A percentile compares a stretch with the other conserved stretches of the same genome.
These are phyloP conservation scores for Tetragonisca angustula DNA, from an alignment of 2,888 invertebrate genomes.

Conservation along the genomic window DNA sequence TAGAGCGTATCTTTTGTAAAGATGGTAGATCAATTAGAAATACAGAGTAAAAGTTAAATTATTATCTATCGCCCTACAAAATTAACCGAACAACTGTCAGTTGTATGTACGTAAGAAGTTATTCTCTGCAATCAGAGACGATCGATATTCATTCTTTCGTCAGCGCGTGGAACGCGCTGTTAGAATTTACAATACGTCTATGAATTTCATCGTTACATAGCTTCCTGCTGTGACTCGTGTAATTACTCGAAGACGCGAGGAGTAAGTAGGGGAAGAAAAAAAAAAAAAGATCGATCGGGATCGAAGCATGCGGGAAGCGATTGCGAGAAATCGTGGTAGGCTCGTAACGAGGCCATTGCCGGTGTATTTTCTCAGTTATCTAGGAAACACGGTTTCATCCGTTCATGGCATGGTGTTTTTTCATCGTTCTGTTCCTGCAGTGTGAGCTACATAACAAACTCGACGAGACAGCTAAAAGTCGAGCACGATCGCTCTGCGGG, in stretches of 20 bases:
- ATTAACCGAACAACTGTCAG: background rate
- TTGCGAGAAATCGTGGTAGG: constrained; percentile 65
- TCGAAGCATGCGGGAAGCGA: constrained; percentile 69
- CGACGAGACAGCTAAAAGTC: constrained; percentile 13
- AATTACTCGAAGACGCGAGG: constrained; percentile 10
- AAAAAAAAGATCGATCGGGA: constrained; percentile 56
- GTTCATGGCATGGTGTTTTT: constrained; percentile 34
- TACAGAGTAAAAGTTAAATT: background rate
- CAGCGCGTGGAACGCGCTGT: background rate
- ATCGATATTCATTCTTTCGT: background rate
- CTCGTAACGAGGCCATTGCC: constrained; percentile 69
- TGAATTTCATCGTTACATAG: constrained; percentile 14
- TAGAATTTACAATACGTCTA: background rate
- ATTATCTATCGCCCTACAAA: background rate
- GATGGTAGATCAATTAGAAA: no score
- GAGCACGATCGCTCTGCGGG: background rate
- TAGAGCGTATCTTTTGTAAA: no score
- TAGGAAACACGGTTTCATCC: constrained; percentile 59
- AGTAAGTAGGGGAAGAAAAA: background rate
- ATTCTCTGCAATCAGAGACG: no score
- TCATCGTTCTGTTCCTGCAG: constrained; percentile 25
- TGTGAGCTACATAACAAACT: constrained; percentile 47
- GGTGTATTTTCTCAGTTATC: constrained; percentile 68
- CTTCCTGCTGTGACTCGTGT: constrained; percentile 20
- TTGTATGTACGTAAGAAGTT: background rate